Conservation (phyloP, 2,797 vertebrate species). For the Okamejei kenojei region DNA sequence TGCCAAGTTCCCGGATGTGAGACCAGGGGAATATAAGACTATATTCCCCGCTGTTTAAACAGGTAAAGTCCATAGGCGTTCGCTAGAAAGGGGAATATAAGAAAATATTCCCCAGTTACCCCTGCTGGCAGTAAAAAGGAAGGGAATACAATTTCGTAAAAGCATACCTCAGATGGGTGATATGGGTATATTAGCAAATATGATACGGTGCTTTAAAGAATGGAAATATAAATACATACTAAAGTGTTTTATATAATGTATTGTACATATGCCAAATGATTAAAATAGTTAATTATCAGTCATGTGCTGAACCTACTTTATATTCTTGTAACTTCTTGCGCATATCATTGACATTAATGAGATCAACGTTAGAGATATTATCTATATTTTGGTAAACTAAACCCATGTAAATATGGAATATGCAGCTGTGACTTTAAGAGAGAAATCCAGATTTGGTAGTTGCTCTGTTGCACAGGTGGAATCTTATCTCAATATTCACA, state of each 20-base stretch:
- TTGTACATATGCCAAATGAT: neutral
- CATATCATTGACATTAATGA: neutral
- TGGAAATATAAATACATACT: neutral
- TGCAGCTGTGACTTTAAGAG: neutral
- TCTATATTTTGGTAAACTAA: neutral
- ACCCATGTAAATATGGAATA: neutral
- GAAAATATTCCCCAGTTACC: too few relatives aligned
- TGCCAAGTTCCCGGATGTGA: too few relatives aligned
- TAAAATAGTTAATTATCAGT: neutral
- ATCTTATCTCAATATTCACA: neutral
- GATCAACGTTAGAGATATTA: neutral
- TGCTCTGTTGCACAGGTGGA: neutral
- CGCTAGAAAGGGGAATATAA: too few relatives aligned
- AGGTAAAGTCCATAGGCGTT: too few relatives aligned
- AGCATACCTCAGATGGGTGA: too few relatives aligned
- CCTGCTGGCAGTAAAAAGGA: too few relatives aligned
- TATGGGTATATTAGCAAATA: neutral
- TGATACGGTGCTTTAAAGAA: neutral
- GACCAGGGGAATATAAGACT: too few relatives aligned
- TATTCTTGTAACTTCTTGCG: neutral
- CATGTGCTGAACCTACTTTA: neutral
- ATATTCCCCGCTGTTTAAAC: too few relatives aligned
- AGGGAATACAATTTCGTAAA: too few relatives aligned
- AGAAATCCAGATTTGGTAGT: neutral
- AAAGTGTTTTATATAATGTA: neutral